Base-by-base conservation (phyloP, 1,140 invertebrate genomes). In the Drosophila tani region DNA sequence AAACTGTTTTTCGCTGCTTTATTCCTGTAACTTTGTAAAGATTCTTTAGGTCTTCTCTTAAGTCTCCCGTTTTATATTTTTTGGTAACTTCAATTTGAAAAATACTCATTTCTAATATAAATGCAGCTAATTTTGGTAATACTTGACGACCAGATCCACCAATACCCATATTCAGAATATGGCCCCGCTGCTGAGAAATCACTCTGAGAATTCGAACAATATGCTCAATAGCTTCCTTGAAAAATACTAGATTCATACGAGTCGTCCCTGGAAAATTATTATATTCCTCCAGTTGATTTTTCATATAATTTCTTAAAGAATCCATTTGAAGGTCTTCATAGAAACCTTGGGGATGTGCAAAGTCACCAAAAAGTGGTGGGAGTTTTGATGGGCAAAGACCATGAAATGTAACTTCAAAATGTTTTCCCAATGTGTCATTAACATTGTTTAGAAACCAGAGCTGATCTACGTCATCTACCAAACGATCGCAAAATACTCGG, bases 121-220 rank as follows among this genome's bases (percentile, higher is more conserved):
- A 97, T 1, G 96, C 95, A 1, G 96, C 95, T 3, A 98, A 91
- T 19, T 95, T 94, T 0, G 96, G 95, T 45, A 97, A 93, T 57
- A 96, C 97, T 85, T 97, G 96, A 8, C 97, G 93, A 0, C 97
- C 97, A 80, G 96, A 97, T n/a, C 98, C 97, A 58, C 97, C 96
- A 71, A 97, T 96, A 41, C 97, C 97, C 50, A 98, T 95, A 51
- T 98, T 94, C 4, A 98, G 93, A 94, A 97, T 95, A 93, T 98
- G 96, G 5, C 97, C 97, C 32, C 96, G 94, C 0, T 96, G 96
- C 92, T 97, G 96, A 3, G 96, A 96, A 46, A 98, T 95, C 15
- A 98, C 96, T 58, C 97, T 94, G 12, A 96, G 95, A 50, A 98
- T 96, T 46, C 96, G 95, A 62, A 95, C 95, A 55, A 98, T 95